Percentiles rank a stretch among this genome's conserved stretches.
Conservation (phyloP, 2,888 invertebrate genomes). For the Caenorhabditis japonica region DNA sequence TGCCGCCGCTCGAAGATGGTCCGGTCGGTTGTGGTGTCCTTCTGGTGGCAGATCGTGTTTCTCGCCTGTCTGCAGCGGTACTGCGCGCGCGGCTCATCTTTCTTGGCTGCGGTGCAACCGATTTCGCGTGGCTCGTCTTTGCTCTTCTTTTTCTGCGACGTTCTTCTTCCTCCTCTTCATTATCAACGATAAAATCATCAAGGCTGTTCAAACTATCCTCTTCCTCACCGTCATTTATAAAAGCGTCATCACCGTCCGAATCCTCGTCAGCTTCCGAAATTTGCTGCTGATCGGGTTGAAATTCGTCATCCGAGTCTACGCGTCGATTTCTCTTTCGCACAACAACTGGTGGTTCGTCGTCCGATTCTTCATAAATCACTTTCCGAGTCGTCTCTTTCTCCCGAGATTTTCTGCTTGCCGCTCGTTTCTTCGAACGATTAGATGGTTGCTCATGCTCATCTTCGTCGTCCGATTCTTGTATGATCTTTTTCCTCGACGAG, state of each 20-base stretch:
- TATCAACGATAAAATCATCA: not conserved
- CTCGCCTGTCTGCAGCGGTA: no score
- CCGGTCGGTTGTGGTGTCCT: no score
- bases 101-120: not conserved
- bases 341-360: not conserved
- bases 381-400: not conserved
- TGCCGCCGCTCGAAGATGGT: no score
- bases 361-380: not conserved
- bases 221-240: not conserved
- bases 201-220: conserved; percentile 3
- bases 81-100: no score
- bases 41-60: no score
- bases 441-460: no score
- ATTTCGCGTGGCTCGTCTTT: not conserved
- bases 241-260: not conserved
- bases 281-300: not conserved
- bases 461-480: not conserved
- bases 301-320: not conserved
- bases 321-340: not conserved
- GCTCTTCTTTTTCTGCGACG: not conserved
- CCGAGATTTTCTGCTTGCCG: not conserved
- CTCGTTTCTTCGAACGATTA: not conserved
- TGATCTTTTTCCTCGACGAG: no score
- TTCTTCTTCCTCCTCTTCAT: not conserved
- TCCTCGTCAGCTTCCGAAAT: not conserved